Conservation (phyloP, 2,888 invertebrate species). For the Platyscelio sp. region DNA sequence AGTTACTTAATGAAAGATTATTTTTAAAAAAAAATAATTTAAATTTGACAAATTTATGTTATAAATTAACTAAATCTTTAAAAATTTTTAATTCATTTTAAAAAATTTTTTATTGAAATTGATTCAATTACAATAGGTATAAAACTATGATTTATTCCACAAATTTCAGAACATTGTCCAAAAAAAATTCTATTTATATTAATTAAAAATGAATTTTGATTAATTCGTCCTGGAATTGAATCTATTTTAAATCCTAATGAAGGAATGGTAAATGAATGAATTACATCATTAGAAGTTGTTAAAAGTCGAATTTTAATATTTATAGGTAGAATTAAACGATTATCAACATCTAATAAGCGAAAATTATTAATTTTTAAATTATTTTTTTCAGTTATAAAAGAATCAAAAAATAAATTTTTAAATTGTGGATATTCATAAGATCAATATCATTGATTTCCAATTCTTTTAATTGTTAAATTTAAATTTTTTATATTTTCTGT, state of each 20-base stretch:
- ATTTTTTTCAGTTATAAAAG: slow-evolving; percentile 86
- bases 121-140: slow-evolving; percentile 91
- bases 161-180: slow-evolving; percentile 94
- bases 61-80: slow-evolving; percentile 72
- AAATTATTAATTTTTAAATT: slow-evolving; percentile 85
- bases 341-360: slow-evolving; percentile 89
- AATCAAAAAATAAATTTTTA: slow-evolving; percentile 87
- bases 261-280: slow-evolving; percentile 89
- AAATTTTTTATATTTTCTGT: slow-evolving; percentile 88
- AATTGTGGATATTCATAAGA: slow-evolving; percentile 90
- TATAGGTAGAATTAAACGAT: slow-evolving; percentile 87
- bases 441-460: slow-evolving; percentile 90
- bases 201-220: slow-evolving; percentile 86
- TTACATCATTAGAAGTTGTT: slow-evolving; percentile 88
- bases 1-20: neutral
- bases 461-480: slow-evolving; percentile 87
- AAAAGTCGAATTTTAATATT: slow-evolving; percentile 89
- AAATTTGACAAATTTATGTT: slow-evolving; percentile 72
- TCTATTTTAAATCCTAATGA: slow-evolving; percentile 89
- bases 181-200: slow-evolving; percentile 88
- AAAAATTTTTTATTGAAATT: slow-evolving; percentile 84
- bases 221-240: slow-evolving; percentile 89
- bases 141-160: slow-evolving; percentile 93
- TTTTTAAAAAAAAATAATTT: slow-evolving; percentile 26
- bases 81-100: slow-evolving; percentile 84